phyloP scores from a whole-genome alignment of 23 tunicate species.

The Phallusia fumigata region DNA sequence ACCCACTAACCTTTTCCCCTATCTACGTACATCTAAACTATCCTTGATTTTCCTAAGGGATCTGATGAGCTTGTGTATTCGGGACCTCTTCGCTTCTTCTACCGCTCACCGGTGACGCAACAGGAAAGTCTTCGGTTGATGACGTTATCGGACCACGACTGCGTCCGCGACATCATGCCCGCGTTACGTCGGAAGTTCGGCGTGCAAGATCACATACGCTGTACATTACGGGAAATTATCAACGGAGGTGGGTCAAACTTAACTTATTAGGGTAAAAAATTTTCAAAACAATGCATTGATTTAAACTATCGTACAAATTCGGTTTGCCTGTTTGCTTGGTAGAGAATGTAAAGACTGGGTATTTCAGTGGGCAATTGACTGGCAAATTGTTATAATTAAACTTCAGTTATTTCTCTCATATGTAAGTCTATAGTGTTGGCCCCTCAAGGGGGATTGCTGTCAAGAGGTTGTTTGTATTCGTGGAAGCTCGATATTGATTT shows the following conservation, averaged over 20 bases:
- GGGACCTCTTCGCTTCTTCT: conserved; percentile 46
- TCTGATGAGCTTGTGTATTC: conserved; percentile 27
- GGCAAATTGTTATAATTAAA: no score
- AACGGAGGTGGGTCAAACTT: conserved; percentile 39
- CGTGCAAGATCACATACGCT: conserved; percentile 14
- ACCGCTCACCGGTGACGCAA: conserved; percentile 18
- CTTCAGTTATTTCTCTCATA: no score
- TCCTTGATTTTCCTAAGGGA: not conserved
- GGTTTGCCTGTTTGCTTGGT: no score
- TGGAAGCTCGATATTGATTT: no score
- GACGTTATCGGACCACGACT: conserved; percentile 51
- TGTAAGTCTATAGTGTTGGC: no score
- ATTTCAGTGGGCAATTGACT: no score
- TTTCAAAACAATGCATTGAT: no score
- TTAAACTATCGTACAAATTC: no score
- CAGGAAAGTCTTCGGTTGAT: conserved; percentile 53
- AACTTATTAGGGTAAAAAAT: no score
- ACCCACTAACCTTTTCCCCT: not conserved
- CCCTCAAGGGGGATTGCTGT: no score
- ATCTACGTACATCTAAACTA: not conserved
- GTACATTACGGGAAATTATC: conserved; percentile 44
- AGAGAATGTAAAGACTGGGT: no score
- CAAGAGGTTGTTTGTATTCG: no score
- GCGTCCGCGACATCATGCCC: conserved; percentile 42
- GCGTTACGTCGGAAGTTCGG: conserved; percentile 41